Conservation (phyloP, 2,797 vertebrate genomes). For the Craterocephalus amniculus region DNA sequence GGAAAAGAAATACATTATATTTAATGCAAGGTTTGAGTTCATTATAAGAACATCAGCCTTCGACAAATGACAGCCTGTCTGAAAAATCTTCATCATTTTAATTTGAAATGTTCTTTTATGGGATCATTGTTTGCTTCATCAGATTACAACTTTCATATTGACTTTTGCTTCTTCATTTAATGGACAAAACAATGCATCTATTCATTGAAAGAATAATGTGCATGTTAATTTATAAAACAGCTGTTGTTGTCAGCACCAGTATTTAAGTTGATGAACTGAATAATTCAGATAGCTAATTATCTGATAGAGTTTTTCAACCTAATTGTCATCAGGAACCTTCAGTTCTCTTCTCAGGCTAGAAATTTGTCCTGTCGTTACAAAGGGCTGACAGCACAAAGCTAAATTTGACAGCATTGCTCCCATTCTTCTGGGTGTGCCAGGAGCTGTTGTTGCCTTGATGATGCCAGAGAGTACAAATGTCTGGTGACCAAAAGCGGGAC, state of each 20-base stretch:
- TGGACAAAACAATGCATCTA: not conserved
- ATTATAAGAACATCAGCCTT: not conserved
- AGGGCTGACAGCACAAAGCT: constrained; percentile 43
- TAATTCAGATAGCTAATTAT: not conserved
- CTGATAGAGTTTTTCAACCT: not conserved
- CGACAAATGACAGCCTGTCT: no score
- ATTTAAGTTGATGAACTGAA: constrained; percentile 1
- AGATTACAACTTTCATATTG: not conserved
- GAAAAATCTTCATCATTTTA: not conserved
- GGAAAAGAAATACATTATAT: constrained; percentile 22
- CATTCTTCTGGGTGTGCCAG: constrained; percentile 52
- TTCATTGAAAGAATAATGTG: not conserved
- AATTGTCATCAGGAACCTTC: constrained; percentile 13
- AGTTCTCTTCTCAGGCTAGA: constrained; percentile 19
- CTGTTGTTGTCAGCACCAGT: not conserved
- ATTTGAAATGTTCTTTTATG: not conserved
- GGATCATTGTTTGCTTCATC: not conserved
- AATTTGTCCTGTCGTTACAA: constrained; percentile 50
- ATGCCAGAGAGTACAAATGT: constrained; percentile 30
- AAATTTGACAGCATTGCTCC: constrained; percentile 70
- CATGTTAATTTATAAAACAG: not conserved
- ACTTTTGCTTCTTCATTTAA: no score
- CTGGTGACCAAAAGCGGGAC: constrained; percentile 38
- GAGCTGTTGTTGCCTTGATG: constrained; percentile 60
- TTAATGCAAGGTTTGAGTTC: not conserved